Evolutionary conservation across 1,140 invertebrate genomes (phyloP).

Genomic region (Micrasema longulum): DNA sequence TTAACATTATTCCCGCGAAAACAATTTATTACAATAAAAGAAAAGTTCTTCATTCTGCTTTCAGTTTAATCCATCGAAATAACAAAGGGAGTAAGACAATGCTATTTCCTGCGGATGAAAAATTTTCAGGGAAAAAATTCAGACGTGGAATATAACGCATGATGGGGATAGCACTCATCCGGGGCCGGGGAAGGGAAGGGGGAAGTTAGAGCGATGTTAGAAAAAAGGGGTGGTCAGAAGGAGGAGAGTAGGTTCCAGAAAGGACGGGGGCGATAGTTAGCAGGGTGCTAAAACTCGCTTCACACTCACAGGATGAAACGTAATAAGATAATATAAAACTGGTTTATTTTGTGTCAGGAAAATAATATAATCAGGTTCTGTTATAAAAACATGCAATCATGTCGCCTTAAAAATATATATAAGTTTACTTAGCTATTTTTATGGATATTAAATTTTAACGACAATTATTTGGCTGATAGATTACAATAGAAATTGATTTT

Average conservation of each 20-base stretch:
- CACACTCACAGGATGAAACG: not conserved
- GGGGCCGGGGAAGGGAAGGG: not conserved
- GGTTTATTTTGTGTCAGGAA: constrained; percentile 13
- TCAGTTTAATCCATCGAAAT: constrained; percentile 6
- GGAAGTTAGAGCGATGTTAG: not conserved
- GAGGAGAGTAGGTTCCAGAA: not conserved
- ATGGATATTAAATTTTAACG: too few species aligned
- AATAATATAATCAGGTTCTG: not conserved
- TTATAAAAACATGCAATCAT: too few species aligned
- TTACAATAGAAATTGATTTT: too few species aligned
- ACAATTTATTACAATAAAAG: not conserved
- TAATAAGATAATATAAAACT: constrained; percentile 2
- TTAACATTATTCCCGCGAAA: not conserved
- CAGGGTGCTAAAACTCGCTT: too few species aligned
- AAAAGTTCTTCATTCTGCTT: not conserved
- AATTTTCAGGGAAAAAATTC: constrained; percentile 48
- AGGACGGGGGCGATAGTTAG: too few species aligned
- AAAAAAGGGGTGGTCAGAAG: not conserved
- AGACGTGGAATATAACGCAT: constrained; percentile 45
- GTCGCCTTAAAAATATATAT: too few species aligned
- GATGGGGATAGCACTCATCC: constrained; percentile 25
- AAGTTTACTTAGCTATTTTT: too few species aligned
- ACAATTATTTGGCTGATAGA: too few species aligned
- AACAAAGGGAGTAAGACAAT: constrained; percentile 34
- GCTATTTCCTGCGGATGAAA: constrained; percentile 45